Percentiles rank a stretch among this genome's conserved stretches.
phyloP scores from a whole-genome alignment of 1,140 invertebrate genomes.

The Brachionus plicatilis region DNA sequence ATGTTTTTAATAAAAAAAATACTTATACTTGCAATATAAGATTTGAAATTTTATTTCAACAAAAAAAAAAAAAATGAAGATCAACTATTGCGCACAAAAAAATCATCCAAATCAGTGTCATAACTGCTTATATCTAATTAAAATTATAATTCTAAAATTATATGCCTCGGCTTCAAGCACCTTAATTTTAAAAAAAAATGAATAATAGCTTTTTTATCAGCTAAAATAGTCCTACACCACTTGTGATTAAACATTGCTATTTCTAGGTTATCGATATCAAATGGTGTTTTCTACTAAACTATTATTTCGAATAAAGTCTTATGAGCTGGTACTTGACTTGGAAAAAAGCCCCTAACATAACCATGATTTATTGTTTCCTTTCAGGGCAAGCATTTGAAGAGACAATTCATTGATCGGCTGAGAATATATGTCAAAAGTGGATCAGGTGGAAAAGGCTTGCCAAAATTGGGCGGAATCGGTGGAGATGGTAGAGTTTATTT shows the following conservation, averaged over 20 bases:
- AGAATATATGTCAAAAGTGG: slow-evolving; percentile 37
- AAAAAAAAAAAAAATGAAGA: not conserved
- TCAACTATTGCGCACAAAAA: not conserved
- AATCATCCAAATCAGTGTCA: not conserved
- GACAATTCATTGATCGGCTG: slow-evolving; percentile 24
- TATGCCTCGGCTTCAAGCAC: not conserved
- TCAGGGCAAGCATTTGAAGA: slow-evolving; percentile 36
- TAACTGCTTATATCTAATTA: not conserved
- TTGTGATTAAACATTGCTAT: not conserved
- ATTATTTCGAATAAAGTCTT: not conserved
- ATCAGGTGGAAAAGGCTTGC: slow-evolving; percentile 29
- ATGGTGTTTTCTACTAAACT: not conserved
- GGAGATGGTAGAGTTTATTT: slow-evolving; percentile 36
- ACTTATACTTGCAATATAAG: not conserved
- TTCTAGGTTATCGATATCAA: not conserved
- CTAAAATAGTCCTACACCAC: not conserved
- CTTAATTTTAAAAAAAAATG: not conserved
- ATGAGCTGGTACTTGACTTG: not conserved
- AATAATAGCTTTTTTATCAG: not conserved
- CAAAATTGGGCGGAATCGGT: slow-evolving; percentile 4
- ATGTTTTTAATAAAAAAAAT: not conserved
- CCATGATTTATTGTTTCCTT: not conserved
- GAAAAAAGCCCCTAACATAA: not conserved
- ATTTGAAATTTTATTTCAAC: not conserved
- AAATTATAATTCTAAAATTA: not conserved